A percentile compares a stretch with the other conserved stretches of the same genome.
phyloP scores from a whole-genome alignment of 2,888 invertebrate genomes.

The Heterodera filipjevi region DNA sequence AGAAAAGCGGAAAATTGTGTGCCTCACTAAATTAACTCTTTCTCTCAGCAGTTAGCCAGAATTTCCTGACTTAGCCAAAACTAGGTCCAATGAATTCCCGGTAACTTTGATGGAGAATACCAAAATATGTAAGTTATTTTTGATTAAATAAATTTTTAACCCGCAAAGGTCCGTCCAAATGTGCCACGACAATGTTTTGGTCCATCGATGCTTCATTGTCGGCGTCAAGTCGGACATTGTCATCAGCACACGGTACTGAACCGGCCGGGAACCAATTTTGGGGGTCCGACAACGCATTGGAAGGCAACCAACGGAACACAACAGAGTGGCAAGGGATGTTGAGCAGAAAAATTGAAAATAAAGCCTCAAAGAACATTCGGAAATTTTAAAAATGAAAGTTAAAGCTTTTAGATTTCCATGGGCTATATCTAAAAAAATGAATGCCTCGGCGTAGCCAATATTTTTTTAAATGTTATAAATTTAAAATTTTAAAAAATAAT shows the following conservation, averaged over 20 bases:
- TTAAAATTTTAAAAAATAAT: slow-evolving; percentile 1
- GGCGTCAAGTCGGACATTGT: background rate
- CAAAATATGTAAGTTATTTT: background rate
- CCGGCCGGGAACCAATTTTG: background rate
- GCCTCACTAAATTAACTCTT: too few species aligned
- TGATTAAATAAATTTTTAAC: background rate
- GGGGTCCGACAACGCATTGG: background rate
- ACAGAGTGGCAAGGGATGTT: background rate
- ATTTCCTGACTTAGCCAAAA: too few species aligned
- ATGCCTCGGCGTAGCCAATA: too few species aligned
- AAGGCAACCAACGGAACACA: background rate
- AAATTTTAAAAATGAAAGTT: background rate
- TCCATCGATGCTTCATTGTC: background rate
- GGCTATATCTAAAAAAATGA: too few species aligned
- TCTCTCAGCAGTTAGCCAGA: too few species aligned
- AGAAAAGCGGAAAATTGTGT: too few species aligned
- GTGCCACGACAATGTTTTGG: background rate
- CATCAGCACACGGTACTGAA: background rate
- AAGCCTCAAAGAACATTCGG: background rate
- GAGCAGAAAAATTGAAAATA: background rate
- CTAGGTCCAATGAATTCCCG: too few species aligned
- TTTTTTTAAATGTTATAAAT: background rate
- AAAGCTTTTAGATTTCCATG: too few species aligned
- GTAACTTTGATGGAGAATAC: too few species aligned
- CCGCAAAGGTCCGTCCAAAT: background rate